A percentile compares a stretch with the other conserved stretches of the same genome.
These are phyloP conservation scores for Macquaria australasica DNA, from an alignment of 2,113 vertebrate genomes.

Conservation along the genomic window DNA sequence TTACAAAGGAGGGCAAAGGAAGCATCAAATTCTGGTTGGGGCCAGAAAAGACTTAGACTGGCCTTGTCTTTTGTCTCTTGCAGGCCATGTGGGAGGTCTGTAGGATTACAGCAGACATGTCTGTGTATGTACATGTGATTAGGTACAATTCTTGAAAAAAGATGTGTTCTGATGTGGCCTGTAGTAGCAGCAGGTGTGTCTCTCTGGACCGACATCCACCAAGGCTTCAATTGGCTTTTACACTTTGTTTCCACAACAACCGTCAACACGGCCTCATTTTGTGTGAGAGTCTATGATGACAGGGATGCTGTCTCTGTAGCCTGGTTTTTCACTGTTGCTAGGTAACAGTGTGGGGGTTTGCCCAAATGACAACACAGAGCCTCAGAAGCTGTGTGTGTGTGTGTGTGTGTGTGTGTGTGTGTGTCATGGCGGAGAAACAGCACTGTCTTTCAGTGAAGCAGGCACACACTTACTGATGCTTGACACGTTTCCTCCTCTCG, in stretches of 20 bases:
- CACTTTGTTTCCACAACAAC: constrained; percentile 12
- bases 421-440: constrained; percentile 38
- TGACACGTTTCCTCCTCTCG: background rate
- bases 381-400: constrained; percentile 38
- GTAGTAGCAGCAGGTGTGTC: background rate
- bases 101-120: background rate
- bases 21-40: background rate
- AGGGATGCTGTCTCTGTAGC: constrained; percentile 47
- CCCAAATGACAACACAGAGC: constrained; percentile 35
- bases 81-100: background rate
- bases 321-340: constrained; percentile 64
- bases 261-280: constrained; percentile 15
- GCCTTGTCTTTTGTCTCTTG: too few species aligned
- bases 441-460: constrained; percentile 41
- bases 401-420: constrained; percentile 32
- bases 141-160: background rate
- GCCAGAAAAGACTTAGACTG: too few species aligned
- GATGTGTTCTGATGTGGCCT: background rate
- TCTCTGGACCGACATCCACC: background rate
- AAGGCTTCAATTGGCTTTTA: background rate
- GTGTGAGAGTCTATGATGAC: constrained; percentile 21
- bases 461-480: constrained; percentile 22
- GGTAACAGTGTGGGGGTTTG: constrained; percentile 61
- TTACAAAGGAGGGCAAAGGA: background rate
- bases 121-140: background rate